Evolutionary conservation across 2,113 vertebrate species (phyloP).

Genomic region (Melanostigma gelatinosum): DNA sequence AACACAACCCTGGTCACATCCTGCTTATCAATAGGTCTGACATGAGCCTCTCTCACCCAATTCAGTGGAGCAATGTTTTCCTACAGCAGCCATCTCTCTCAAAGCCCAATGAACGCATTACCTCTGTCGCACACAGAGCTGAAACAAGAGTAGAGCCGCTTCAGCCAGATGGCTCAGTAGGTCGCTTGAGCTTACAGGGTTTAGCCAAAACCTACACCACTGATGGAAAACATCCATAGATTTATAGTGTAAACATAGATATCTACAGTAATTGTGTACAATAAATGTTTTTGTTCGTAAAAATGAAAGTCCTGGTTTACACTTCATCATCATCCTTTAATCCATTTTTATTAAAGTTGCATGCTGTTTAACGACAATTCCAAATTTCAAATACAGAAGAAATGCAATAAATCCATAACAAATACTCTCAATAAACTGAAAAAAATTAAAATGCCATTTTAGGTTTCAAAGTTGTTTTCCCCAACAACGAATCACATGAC

Average conservation of each 20-base stretch:
- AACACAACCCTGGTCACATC: not conserved
- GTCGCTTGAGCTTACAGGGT: not conserved
- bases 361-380: too few species aligned
- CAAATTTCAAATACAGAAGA: too few species aligned
- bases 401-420: too few species aligned
- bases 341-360: too few species aligned
- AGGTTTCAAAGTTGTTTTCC: too few species aligned
- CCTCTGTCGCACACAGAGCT: conserved; percentile 43
- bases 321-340: too few species aligned
- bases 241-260: not conserved
- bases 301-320: too few species aligned
- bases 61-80: conserved; percentile 43
- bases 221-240: not conserved
- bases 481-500: too few species aligned
- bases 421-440: too few species aligned
- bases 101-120: conserved; percentile 29
- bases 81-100: conserved; percentile 34
- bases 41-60: not conserved
- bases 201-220: not conserved
- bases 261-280: not conserved
- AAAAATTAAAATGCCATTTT: too few species aligned
- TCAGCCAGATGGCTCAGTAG: conserved; percentile 9
- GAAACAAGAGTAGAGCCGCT: not conserved
- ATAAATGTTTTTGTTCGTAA: too few species aligned
- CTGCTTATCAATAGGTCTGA: conserved; percentile 39